Conservation (phyloP, 2,888 invertebrate genomes). For the Mesorhabditis belari region DNA sequence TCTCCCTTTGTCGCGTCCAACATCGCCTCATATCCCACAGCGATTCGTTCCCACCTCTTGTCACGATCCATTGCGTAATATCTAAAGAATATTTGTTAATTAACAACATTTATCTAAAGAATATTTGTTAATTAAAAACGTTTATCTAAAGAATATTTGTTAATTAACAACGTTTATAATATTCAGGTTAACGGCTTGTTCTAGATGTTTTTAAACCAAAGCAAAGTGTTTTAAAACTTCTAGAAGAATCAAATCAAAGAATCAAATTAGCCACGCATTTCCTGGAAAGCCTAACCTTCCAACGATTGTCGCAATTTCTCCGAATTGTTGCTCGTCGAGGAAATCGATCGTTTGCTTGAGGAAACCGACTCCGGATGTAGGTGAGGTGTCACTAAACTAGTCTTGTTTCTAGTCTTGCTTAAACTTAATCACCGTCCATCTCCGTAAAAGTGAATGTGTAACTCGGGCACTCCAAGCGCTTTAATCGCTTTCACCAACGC, state of each 20-base stretch:
- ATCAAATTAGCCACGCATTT: background rate
- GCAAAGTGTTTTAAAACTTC: background rate
- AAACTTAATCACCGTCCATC: conserved; percentile 16
- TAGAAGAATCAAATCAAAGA: background rate
- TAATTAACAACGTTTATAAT: background rate
- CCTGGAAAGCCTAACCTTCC: conserved; percentile 26
- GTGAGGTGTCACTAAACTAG: conserved; percentile 54
- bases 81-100: conserved; percentile 23
- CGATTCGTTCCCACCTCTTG: conserved; percentile 51
- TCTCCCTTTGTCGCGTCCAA: conserved; percentile 55
- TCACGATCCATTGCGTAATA: conserved; percentile 58
- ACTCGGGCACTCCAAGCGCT: conserved; percentile 53
- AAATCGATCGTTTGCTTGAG: conserved; percentile 50
- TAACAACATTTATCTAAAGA: background rate
- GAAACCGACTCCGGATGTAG: conserved; percentile 54
- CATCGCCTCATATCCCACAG: conserved; percentile 56
- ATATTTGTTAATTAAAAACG: background rate
- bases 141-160: conserved; percentile 47
- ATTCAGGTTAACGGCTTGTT: too few relatives aligned
- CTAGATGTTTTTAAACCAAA: background rate
- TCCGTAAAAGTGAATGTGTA: conserved; percentile 56
- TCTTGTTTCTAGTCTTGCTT: conserved; percentile 22
- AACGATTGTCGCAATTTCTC: conserved; percentile 54
- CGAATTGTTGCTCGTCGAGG: conserved; percentile 41
- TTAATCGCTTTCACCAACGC: conserved; percentile 55